Base-by-base conservation (phyloP, 2,797 vertebrate species). In the Galaxias olidus region DNA sequence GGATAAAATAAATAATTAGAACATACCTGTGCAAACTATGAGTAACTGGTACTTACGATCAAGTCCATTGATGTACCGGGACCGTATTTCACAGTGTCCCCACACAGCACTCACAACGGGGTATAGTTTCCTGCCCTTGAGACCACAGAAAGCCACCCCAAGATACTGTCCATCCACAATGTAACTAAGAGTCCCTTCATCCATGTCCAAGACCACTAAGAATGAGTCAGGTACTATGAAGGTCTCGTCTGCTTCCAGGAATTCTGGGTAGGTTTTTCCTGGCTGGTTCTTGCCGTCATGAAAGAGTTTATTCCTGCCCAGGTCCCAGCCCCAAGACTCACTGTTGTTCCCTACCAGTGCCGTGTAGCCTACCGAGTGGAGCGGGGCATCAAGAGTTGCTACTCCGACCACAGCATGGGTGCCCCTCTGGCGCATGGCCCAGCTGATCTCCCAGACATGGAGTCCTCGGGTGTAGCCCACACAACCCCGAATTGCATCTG, bases 281-380 rank as follows among this genome's bases (percentile, higher is more conserved):
- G 97, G 94, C 76, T 94, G 94, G 81, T 99, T 99, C 87, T 98
- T 98, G 73, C 97, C 95, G 0, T 99, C 97, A 0, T 98, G 95
- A 88, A 97, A 96, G 40, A 99, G 94, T 74, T 97, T 95, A 91
- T 98, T 99, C 42, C 97, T 91, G 50, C 98, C 98, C 45, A 99
- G 91, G 89, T 99, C 98, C 98, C 98, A 99, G 59, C 98, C 98
- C 98, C 98, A 99, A 40, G 98, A 99, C 75, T 99, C 97, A 0
- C 89, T 90, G 79, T 96, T 98, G 75, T 95, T 98, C 0, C 98
- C 98, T 30, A 99, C 93, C 0, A 99, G 92, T 0, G 96, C 96
- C 0, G 96, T 96, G 89, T 99, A 99, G 12, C 98, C 97, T 10
- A 99, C 97, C 0, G 98, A 99, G 80, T 99, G 98, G 47, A 99